phyloP scores from a whole-genome alignment of 2,113 vertebrate species.

The Nibea albiflora region DNA sequence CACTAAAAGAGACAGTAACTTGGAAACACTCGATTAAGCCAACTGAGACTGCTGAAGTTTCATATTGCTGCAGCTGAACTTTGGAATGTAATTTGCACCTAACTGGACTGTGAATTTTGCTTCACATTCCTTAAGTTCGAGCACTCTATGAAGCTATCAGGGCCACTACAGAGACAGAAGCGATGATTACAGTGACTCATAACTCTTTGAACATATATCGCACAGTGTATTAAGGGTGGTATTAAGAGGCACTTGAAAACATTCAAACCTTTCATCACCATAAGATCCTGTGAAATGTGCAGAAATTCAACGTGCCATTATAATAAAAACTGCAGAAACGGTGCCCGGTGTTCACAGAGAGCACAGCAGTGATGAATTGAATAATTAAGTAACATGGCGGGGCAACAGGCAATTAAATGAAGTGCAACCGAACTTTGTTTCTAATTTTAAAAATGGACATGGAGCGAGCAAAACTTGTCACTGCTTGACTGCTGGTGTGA shows the following conservation, averaged over 20 bases:
- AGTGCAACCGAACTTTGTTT: conserved; percentile 4
- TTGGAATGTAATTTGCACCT: neutral
- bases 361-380: neutral
- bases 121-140: neutral
- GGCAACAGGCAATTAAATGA: conserved; percentile 17
- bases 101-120: neutral
- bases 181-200: conserved; percentile 17
- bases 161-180: neutral
- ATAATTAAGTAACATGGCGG: neutral
- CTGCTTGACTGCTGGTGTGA: neutral
- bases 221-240: neutral
- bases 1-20: neutral
- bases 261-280: neutral
- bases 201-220: neutral
- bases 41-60: neutral
- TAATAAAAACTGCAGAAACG: conserved; percentile 1
- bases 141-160: neutral
- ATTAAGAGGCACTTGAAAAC: neutral
- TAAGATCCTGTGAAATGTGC: neutral
- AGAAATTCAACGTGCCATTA: neutral
- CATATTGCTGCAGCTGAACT: neutral
- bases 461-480: conserved; percentile 1
- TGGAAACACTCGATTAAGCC: neutral
- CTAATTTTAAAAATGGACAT: conserved; percentile 8
- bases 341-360: neutral